Percentiles rank a stretch among this genome's conserved stretches.
Conservation (phyloP, 2,888 invertebrate genomes). For the Hartigia nigra region DNA sequence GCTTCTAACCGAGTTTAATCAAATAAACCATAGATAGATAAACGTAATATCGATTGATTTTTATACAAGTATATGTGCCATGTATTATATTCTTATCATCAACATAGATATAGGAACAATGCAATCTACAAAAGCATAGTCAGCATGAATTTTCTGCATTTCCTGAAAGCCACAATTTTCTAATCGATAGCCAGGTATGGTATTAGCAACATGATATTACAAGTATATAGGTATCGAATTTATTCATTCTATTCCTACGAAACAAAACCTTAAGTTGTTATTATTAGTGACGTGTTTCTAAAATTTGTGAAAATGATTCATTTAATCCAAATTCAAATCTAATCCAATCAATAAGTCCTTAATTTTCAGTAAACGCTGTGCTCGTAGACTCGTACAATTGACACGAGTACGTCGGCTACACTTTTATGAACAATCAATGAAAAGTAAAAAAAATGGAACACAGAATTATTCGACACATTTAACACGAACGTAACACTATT, state of each 20-base stretch:
- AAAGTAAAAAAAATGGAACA: too few relatives aligned
- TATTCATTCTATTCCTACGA: neutral
- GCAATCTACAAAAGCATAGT: neutral
- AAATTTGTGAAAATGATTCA: neutral
- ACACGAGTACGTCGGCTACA: too few relatives aligned
- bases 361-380: too few relatives aligned
- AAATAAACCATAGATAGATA: neutral
- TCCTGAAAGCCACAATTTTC: slow-evolving; percentile 38
- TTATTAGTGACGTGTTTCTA: neutral
- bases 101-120: neutral
- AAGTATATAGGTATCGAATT: neutral
- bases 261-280: neutral
- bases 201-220: neutral
- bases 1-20: neutral
- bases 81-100: neutral
- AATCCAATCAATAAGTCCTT: too few relatives aligned
- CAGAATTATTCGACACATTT: too few relatives aligned
- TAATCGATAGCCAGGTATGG: slow-evolving; percentile 36
- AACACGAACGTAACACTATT: too few relatives aligned
- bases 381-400: too few relatives aligned
- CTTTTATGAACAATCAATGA: too few relatives aligned
- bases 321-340: neutral
- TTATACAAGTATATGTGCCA: neutral
- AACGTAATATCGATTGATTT: neutral
- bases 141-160: neutral